Conservation (phyloP, 1,140 invertebrate species). For the Orchesella cincta region DNA sequence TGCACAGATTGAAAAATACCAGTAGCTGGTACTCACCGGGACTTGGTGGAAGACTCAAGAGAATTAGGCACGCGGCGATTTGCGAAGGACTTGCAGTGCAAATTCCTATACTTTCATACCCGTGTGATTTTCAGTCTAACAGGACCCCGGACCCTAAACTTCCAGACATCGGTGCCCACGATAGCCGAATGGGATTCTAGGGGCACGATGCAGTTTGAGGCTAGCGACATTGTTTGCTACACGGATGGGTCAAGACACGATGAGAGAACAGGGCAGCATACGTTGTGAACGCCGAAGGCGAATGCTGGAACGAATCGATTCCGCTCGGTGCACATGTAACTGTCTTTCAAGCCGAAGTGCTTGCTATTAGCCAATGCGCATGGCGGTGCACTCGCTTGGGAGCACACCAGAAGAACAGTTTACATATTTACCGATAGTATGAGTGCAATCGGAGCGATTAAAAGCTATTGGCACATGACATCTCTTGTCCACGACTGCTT, state of each 20-base stretch:
- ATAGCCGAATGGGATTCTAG: neutral
- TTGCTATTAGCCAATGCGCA: neutral
- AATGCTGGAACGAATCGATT: neutral
- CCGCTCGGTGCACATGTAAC: neutral
- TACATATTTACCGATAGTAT: neutral
- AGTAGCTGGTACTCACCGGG: neutral
- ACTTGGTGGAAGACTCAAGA: neutral
- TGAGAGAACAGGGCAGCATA: neutral
- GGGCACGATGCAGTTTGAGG: neutral
- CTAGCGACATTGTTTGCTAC: neutral
- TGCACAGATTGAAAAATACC: neutral
- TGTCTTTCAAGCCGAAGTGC: neutral
- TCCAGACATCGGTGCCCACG: neutral
- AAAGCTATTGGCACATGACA: neutral
- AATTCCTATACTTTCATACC: neutral
- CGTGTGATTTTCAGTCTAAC: neutral
- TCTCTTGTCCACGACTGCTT: neutral
- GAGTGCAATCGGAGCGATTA: neutral
- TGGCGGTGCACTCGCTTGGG: no score
- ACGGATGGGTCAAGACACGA: neutral
- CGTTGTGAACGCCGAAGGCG: neutral
- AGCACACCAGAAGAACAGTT: neutral
- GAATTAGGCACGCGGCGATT: neutral
- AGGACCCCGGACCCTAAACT: neutral
- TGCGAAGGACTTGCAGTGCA: neutral